A percentile compares a stretch with the other conserved stretches of the same genome.
Evolutionary conservation across 2,113 vertebrate genomes (phyloP).

Genomic region (Cochlearius cochlearius): DNA sequence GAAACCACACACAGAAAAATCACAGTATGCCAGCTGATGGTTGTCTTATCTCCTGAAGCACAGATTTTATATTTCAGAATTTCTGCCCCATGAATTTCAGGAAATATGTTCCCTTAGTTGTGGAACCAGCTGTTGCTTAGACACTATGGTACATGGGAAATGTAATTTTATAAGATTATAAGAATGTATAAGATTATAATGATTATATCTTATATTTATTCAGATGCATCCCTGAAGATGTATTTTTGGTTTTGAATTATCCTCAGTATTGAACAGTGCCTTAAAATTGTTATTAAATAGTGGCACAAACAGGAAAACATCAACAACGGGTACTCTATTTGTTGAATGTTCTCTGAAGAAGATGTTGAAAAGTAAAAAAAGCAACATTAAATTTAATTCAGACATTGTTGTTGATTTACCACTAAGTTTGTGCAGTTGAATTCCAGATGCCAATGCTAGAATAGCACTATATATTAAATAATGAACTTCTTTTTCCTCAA

Average conservation of each 20-base stretch:
- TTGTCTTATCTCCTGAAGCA: neutral
- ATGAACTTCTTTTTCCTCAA: neutral
- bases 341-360: neutral
- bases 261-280: neutral
- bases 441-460: neutral
- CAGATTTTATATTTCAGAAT: neutral
- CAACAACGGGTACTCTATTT: neutral
- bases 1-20: neutral
- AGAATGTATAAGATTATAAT: neutral
- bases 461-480: neutral
- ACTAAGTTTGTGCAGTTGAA: neutral
- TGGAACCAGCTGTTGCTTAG: neutral
- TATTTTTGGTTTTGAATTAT: neutral
- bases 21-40: neutral
- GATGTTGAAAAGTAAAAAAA: neutral
- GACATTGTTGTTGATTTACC: rapidly evolving
- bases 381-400: neutral
- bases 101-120: neutral
- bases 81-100: neutral
- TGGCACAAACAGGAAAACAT: neutral
- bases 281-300: neutral
- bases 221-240: neutral
- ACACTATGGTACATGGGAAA: neutral
- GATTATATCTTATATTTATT: neutral
- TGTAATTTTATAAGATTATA: neutral